Percentiles rank a stretch among this genome's conserved stretches.
Conservation (phyloP, 2,888 invertebrate genomes). For the Melanophora roralis region DNA sequence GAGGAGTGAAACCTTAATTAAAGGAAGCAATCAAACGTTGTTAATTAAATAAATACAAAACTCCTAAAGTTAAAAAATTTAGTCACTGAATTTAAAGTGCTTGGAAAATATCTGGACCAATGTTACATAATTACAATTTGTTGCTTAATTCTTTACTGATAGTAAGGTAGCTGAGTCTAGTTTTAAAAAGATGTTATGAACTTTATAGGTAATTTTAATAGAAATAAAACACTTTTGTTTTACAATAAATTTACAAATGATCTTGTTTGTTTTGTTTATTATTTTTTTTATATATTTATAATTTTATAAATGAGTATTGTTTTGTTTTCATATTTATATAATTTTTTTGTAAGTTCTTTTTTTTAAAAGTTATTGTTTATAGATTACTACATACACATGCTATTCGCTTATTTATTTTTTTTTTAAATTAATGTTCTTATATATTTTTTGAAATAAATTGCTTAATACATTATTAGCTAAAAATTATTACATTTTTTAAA, state of each 20-base stretch:
- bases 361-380: slow-evolving; percentile 16
- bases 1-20: too few relatives aligned
- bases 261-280: slow-evolving; percentile 51
- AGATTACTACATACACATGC: slow-evolving; percentile 60
- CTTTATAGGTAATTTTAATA: too few relatives aligned
- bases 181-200: too few relatives aligned
- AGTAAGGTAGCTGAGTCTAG: too few relatives aligned
- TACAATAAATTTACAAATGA: slow-evolving; percentile 63
- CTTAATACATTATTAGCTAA: slow-evolving; percentile 54
- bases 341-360: slow-evolving; percentile 41
- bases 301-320: slow-evolving; percentile 50
- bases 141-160: too few relatives aligned
- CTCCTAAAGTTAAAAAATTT: too few relatives aligned
- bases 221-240: slow-evolving; percentile 33
- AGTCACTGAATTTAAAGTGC: too few relatives aligned
- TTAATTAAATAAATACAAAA: too few relatives aligned
- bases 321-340: slow-evolving; percentile 37
- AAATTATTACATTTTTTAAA: slow-evolving; percentile 58
- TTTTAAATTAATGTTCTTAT: slow-evolving; percentile 23
- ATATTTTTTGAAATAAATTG: slow-evolving; percentile 18
- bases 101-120: too few relatives aligned
- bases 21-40: too few relatives aligned
- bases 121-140: too few relatives aligned
- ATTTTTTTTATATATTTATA: slow-evolving; percentile 42
- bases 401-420: slow-evolving; percentile 22